These are phyloP conservation scores for Lordiphosa clarofinis DNA, from an alignment of 1,140 invertebrate genomes.

Conservation along the genomic window DNA sequence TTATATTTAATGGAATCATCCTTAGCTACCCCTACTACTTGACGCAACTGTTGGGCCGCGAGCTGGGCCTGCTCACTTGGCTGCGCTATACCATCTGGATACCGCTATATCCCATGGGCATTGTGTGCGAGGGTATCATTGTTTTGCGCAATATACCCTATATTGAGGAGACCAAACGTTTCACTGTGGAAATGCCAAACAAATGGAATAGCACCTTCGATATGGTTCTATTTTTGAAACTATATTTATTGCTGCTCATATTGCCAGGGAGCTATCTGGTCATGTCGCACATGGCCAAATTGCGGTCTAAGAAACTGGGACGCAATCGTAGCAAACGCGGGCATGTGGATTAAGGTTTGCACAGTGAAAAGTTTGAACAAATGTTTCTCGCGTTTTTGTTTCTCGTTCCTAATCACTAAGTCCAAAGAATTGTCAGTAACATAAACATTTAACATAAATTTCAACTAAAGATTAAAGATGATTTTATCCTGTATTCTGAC, in stretches of 20 bases:
- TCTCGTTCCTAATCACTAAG: conserved; percentile 9
- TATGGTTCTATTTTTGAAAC: conserved; percentile 88
- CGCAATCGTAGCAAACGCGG: conserved; percentile 50
- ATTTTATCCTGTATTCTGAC: no score
- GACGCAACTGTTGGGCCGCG: conserved; percentile 86
- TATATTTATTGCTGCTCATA: conserved; percentile 88
- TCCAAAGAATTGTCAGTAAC: conserved; percentile 36
- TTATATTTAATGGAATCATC: conserved; percentile 1
- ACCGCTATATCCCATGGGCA: conserved; percentile 92
- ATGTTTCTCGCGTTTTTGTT: conserved; percentile 14
- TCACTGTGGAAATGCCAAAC: conserved; percentile 90
- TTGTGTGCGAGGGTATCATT: conserved; percentile 92
- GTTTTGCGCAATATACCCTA: conserved; percentile 91
- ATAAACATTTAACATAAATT: not conserved
- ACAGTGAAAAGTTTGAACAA: not conserved
- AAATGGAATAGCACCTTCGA: conserved; percentile 92
- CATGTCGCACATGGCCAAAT: conserved; percentile 89
- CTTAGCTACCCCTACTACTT: conserved; percentile 94
- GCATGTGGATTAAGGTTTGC: conserved; percentile 7
- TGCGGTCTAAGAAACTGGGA: conserved; percentile 83
- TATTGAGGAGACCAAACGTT: conserved; percentile 91
- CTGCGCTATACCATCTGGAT: conserved; percentile 96
- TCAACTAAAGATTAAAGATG: not conserved
- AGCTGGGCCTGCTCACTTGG: conserved; percentile 92
- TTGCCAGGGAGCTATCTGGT: conserved; percentile 87